Evolutionary conservation across 2,888 invertebrate genomes (phyloP), one percentile per base, ranked within the genome.

Genomic region (Diarsia dahlii): DNA sequence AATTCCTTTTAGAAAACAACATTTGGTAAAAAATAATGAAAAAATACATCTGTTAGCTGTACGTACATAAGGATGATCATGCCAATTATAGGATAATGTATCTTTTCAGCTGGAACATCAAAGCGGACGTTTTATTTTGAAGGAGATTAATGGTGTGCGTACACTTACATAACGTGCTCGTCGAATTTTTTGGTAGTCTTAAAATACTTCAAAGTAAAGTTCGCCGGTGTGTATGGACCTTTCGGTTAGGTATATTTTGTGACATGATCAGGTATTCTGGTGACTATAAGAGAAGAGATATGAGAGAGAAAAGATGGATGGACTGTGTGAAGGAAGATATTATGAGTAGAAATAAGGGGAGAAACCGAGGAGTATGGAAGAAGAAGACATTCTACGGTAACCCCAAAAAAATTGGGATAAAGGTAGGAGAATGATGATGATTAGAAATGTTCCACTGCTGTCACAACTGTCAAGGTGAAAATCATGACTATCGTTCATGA

Each of bases 71-170:
- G 69, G 76, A 85, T 82, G 79, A 84, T 84, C 79, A 82, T 74
- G 72, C 84, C 86, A 86, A 84, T 84, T 84, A 83, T 72, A 86
- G 86, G 74, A 84, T 86, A 86, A 84, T 84, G 85, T 86, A 86
- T 76, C 84, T 83, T 80, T 85, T 85, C 75, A 84, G 54, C 78
- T 68, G 81, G 71, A 81, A 85, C 84, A 86, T 87, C 86, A 86
- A 86, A 86, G 88, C 73, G 64, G 74, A 62, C 77, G 76, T 83
- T 85, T 81, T 83, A 87, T 87, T 85, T 86, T 87, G 78, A 87
- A 68, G 74, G 71, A 78, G 81, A 87, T 85, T 77, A 82, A 82
- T 83, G 85, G 78, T 82, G 85, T 76, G 73, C 73, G 71, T 71
- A 81, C 71, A 82, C 71, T 82, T 82, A 71, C 65, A 46, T 39